Base-by-base conservation (phyloP, 2,797 vertebrate genomes). In the Crenuchus spilurus region DNA sequence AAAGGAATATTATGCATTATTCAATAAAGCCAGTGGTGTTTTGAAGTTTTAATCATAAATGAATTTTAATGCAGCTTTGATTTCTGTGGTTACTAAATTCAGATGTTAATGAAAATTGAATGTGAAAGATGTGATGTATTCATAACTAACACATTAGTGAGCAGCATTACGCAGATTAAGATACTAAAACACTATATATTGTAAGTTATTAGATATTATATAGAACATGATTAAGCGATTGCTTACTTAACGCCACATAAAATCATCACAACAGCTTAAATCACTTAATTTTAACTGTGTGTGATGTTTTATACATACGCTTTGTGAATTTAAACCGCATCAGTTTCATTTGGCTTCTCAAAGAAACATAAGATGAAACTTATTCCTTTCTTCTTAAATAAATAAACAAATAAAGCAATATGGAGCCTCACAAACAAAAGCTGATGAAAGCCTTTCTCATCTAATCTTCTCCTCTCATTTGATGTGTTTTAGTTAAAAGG, bases 401-500 rank as follows among this genome's bases (percentile, higher is more conserved):
- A 61, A 37, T 37, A 66, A 61, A 60, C 62, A 46, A 54, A 72
- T 33, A n/a, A 67, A 52, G 46, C 44, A 61, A 68, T 72, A 55
- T 51, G 41, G 62, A 55, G 22, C 58, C 8, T 13, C 20, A 7
- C 20, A 33, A 39, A 72, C 28, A 26, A 30, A n/a, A 49, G 30
- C 70, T 37, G 41, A 72, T 48, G 42, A 64, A 78, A 71, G 71
- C 39, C 18, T 7, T 30, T 18, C 22, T 79, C 33, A 51, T 69
- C 49, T 76, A 74, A 68, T 80, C 58, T 35, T 33, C 35, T 72
- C n/a, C 20, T 46, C 42, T 48, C 44, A 77, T 41, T 66, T 58
- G 65, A 77, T 75, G 67, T 58, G 60, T 63, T 64, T 68, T 58
- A 51, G 61, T 77, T 76, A 65, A 71, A 79, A 74, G 58, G 55